Percentiles rank a stretch among this genome's conserved stretches.
phyloP scores from a whole-genome alignment of 2,797 vertebrate genomes.

The Sebastes diaconus region DNA sequence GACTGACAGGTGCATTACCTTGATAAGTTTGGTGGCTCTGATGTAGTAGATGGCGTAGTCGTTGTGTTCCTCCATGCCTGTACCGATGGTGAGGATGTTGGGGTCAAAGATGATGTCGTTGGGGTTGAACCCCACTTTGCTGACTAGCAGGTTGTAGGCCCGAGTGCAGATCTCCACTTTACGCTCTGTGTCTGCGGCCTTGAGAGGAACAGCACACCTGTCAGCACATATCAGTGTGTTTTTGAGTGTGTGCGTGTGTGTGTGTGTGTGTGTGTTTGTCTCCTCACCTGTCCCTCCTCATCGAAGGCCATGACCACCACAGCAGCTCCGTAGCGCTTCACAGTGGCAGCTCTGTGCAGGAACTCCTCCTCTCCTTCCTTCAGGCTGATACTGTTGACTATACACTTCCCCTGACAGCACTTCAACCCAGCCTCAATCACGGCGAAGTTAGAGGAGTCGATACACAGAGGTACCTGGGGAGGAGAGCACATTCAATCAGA shows the following conservation, averaged over 20 bases:
- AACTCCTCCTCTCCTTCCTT: slow-evolving; percentile 96
- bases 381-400: slow-evolving; percentile 97
- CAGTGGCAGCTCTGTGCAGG: slow-evolving; percentile 85
- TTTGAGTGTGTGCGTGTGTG: background rate
- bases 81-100: slow-evolving; percentile 97
- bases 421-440: slow-evolving; percentile 96
- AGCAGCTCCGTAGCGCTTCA: slow-evolving; percentile 91
- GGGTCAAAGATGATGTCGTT: slow-evolving; percentile 99
- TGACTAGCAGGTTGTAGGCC: slow-evolving; percentile 89
- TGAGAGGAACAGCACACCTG: background rate
- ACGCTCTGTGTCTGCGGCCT: slow-evolving; percentile 91
- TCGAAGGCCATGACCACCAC: slow-evolving; percentile 98
- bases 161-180: slow-evolving; percentile 92
- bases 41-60: slow-evolving; percentile 93
- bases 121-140: slow-evolving; percentile 87
- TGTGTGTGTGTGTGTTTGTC: background rate
- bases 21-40: slow-evolving; percentile 88
- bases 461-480: slow-evolving; percentile 92
- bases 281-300: slow-evolving; percentile 90
- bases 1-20: slow-evolving; percentile 76
- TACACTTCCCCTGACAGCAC: slow-evolving; percentile 96
- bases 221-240: background rate
- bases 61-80: slow-evolving; percentile 97
- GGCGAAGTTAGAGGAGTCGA: slow-evolving; percentile 95
- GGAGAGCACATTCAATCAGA: background rate